phyloP scores from a whole-genome alignment of 2,888 invertebrate genomes.

The Zeuzera pyrina region DNA sequence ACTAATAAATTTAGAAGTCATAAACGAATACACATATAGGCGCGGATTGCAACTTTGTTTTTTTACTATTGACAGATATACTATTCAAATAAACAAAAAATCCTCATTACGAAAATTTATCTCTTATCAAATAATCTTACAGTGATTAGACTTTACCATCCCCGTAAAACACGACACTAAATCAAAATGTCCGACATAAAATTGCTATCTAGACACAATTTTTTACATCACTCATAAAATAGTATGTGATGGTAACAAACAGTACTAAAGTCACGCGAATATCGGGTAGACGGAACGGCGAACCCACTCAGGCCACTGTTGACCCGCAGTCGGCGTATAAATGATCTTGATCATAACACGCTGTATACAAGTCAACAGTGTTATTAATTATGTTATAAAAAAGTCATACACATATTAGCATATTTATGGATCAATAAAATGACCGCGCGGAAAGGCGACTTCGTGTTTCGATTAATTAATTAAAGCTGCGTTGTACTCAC shows the following conservation, averaged over 20 bases:
- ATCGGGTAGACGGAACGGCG: too few relatives aligned
- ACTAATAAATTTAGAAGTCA: too few relatives aligned
- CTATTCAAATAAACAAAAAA: too few relatives aligned
- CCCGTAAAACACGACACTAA: constrained; percentile 34
- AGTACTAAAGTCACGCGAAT: constrained; percentile 48
- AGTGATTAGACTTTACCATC: neutral
- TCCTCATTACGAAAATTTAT: too few relatives aligned
- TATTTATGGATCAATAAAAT: constrained; percentile 58
- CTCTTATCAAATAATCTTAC: too few relatives aligned
- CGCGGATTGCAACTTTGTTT: too few relatives aligned
- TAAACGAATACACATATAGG: too few relatives aligned
- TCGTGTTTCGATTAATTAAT: too few relatives aligned
- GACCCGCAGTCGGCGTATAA: neutral
- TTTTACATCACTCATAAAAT: constrained; percentile 61
- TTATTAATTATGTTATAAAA: constrained; percentile 72
- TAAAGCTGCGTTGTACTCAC: too few relatives aligned
- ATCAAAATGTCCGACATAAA: constrained; percentile 50
- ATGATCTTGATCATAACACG: constrained; percentile 42
- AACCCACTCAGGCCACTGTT: too few relatives aligned
- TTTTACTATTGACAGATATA: too few relatives aligned
- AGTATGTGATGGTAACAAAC: constrained; percentile 48
- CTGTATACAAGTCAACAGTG: constrained; percentile 29
- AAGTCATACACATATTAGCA: constrained; percentile 66
- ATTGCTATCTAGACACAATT: constrained; percentile 44
- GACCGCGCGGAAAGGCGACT: constrained; percentile 9